Evolutionary conservation across 2,113 vertebrate species (phyloP), one percentile per base, ranked within the genome.

Genomic region (Lasiurus borealis): DNA sequence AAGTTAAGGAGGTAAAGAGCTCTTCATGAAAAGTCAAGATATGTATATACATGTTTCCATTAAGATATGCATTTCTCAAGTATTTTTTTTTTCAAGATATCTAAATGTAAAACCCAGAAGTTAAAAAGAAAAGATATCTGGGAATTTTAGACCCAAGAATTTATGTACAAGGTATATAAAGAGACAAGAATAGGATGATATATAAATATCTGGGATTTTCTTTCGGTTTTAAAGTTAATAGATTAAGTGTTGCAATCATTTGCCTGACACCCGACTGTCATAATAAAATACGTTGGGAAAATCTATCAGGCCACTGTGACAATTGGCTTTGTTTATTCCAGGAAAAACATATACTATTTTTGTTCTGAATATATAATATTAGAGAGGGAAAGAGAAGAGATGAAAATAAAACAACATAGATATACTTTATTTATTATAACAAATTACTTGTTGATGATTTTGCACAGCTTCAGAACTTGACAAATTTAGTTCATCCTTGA

Each of bases 21-120:
- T 72, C 91, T 96, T 95, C 93, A 96, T 25, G 52, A 96, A 97
- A 97, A 97, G 93, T 94, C 95, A 97, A 96, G 94, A 94, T 94
- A 93, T 77, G 80, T 72, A 68, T 93, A 68, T 50, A 88, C 25
- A 76, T 77, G 36, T 75, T 83, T 83, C 84, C n/a, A 78, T 95
- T n/a, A 95, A 96, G 90, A 25, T 91, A 93, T 85, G 54, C 4
- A 85, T 75, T 73, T 91, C 54, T 91, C 54, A 96, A 96, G 92
- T 86, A 64, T 82, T 59, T 78, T 62, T n/a, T 94, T 66, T 92
- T 93, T 85, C 50, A 94, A 59, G 44, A 69, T 16, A 78, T 52
- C 40, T 52, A 85, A 93, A 85, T 90, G 80, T n/a, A 93, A 94
- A 93, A 93, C 81, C 5, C 7, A 78, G 21, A 90, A 44, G 31